Percentiles rank a stretch among this genome's conserved stretches.
These are phyloP conservation scores for Acleris emargana DNA, from an alignment of 2,888 invertebrate genomes.

Conservation along the genomic window DNA sequence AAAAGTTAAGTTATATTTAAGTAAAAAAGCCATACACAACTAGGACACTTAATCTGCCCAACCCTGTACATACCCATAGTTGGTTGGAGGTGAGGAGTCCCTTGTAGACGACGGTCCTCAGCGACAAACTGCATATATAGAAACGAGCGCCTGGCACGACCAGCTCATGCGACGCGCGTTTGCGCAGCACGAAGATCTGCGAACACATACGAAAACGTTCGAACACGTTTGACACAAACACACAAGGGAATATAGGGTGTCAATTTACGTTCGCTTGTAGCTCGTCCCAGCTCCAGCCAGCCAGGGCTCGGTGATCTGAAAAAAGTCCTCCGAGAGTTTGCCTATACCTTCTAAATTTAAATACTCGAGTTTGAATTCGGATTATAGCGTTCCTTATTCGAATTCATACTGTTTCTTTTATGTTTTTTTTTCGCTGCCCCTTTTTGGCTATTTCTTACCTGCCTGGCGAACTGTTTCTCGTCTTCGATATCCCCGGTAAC, in stretches of 20 bases:
- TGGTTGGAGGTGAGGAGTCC: constrained; percentile 98
- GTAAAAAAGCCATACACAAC: too few relatives aligned
- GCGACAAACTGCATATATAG: constrained; percentile 97
- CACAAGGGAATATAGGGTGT: constrained; percentile 44
- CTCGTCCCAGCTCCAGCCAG: constrained; percentile 58
- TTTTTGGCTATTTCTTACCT: constrained; percentile 79
- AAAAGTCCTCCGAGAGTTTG: constrained; percentile 70
- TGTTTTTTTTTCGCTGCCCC: constrained; percentile 34
- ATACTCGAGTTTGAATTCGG: constrained; percentile 65
- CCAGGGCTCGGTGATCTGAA: constrained; percentile 68
- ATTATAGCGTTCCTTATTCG: constrained; percentile 53
- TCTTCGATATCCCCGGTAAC: constrained; percentile 87
- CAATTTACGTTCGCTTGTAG: constrained; percentile 70
- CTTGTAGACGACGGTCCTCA: constrained; percentile 97
- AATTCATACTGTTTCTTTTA: constrained; percentile 63
- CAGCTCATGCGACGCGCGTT: constrained; percentile 95
- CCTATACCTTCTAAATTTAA: constrained; percentile 41
- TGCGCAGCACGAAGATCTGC: constrained; percentile 96
- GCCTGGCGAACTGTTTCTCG: constrained; percentile 84
- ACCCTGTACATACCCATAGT: constrained; percentile 88
- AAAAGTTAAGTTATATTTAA: too few relatives aligned
- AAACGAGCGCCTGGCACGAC: constrained; percentile 93
- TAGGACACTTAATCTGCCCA: too few relatives aligned
- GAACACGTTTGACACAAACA: constrained; percentile 29
- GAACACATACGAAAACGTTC: constrained; percentile 48